Evolutionary conservation across 2,797 vertebrate genomes (phyloP), one percentile per base, ranked within the genome.

Genomic region (Lagorchestes hirsutus): DNA sequence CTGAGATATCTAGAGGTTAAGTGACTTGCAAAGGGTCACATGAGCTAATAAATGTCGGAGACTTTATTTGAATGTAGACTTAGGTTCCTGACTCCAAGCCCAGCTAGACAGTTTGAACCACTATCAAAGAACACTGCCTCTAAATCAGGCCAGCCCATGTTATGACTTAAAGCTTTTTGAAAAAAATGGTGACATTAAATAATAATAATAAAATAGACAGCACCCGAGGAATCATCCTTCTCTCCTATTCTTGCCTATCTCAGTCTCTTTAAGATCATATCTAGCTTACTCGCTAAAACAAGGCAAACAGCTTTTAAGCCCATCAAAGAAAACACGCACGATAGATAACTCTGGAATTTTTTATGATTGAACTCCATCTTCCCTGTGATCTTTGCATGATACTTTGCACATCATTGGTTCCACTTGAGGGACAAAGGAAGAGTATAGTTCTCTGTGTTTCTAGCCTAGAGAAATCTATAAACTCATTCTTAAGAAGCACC

Each of bases 401-500:
- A 40, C 93, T 96, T 93, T 95, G 96, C 95, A 58, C 67, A 95
- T 95, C 93, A 91, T 96, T 95, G 96, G 93, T 97, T 94, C 82
- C 50, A 27, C 50, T 56, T 87, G 90, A 90, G 93, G 34, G 92
- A 92, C 90, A 90, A 96, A 93, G 54, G 91, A 96, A 94, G 95
- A 95, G 91, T 74, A 92, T 31, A 2, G 12, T 90, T 93, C 94
- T 96, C 94, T 96, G 74, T 82, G 94, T 97, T 93, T 96, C 95
- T 96, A 92, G 54, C 92, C 91, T 94, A 90, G 82, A 93, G 92
- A 94, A 29, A 82, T 93, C 94, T 95, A 92, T 67, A 93, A 94
- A 93, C 92, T 95, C 96, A 92, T 95, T 96, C 95, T 95, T 91
- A 96, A 97, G 96, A 93, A 95, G 94, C 94, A 94, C 54, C 93